phyloP scores from a whole-genome alignment of 2,888 invertebrate genomes.

The Dascillus cervinus region DNA sequence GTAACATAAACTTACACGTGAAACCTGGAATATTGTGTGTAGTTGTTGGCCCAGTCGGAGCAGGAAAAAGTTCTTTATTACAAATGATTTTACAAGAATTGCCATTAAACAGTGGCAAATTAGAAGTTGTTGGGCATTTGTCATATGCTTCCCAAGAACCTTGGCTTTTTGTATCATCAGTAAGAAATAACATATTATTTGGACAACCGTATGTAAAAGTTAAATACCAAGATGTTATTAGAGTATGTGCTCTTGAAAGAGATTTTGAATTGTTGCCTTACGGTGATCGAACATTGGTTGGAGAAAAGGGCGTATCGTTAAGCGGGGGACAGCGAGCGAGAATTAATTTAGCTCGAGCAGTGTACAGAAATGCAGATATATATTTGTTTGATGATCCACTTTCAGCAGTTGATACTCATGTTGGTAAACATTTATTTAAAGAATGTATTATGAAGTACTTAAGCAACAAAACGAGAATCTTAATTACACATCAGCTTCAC shows the following conservation, averaged over 20 bases:
- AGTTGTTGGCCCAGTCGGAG: slow-evolving; percentile 59
- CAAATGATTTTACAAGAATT: slow-evolving; percentile 68
- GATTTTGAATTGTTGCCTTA: slow-evolving; percentile 64
- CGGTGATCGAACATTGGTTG: slow-evolving; percentile 68
- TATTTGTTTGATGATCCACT: slow-evolving; percentile 75
- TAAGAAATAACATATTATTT: slow-evolving; percentile 74
- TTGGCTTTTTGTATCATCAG: slow-evolving; percentile 65
- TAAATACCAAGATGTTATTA: slow-evolving; percentile 45
- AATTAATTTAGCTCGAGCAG: slow-evolving; percentile 67
- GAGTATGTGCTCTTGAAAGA: slow-evolving; percentile 54
- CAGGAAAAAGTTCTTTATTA: slow-evolving; percentile 61
- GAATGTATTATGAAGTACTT: slow-evolving; percentile 55
- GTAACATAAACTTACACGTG: slow-evolving; percentile 44
- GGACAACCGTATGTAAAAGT: slow-evolving; percentile 54
- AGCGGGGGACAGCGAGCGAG: slow-evolving; percentile 78
- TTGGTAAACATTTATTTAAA: slow-evolving; percentile 68
- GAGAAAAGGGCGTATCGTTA: slow-evolving; percentile 68
- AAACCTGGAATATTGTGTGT: slow-evolving; percentile 44
- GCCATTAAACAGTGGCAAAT: slow-evolving; percentile 50
- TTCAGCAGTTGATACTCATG: slow-evolving; percentile 70
- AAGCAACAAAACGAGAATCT: slow-evolving; percentile 58
- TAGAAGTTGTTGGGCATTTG: slow-evolving; percentile 55
- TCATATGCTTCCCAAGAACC: slow-evolving; percentile 74
- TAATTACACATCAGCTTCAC: slow-evolving; percentile 81
- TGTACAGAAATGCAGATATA: slow-evolving; percentile 69